Evolutionary conservation across 2,797 vertebrate genomes (phyloP).

Genomic region (Molossus molossus): DNA sequence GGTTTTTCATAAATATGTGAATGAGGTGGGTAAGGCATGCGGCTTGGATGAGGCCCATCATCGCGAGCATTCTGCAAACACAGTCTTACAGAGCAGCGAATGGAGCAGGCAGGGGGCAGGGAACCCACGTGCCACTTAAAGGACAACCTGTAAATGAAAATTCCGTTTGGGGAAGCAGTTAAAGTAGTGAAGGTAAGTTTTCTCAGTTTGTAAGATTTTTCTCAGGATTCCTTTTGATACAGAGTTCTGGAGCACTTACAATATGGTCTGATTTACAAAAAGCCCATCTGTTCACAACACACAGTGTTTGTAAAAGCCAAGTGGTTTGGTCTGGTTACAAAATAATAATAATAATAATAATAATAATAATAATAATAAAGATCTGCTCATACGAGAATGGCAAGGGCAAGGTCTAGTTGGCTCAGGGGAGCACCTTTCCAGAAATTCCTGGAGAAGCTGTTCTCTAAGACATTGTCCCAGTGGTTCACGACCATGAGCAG

Average conservation of each 20-base stretch:
- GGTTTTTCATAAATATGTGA: not conserved
- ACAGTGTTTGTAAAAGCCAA: conserved; percentile 48
- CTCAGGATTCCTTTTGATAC: conserved; percentile 41
- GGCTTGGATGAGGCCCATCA: not conserved
- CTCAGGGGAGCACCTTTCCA: not conserved
- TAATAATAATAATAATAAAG: not conserved
- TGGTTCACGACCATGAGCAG: not conserved
- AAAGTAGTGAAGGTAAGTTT: not conserved
- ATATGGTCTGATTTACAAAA: conserved; percentile 47
- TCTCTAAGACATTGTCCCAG: not conserved
- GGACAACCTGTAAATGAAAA: not conserved
- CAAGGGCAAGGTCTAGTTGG: not conserved
- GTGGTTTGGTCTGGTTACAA: conserved; percentile 3
- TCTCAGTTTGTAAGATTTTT: not conserved
- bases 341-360: not conserved
- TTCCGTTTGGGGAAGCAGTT: not conserved
- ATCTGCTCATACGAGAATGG: not conserved
- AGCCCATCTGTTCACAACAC: conserved; percentile 46
- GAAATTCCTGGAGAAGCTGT: not conserved
- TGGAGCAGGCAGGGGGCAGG: not conserved
- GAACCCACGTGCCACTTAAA: not conserved
- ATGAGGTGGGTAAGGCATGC: not conserved
- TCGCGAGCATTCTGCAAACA: not conserved
- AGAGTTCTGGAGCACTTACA: conserved; percentile 18
- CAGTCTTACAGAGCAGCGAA: not conserved